Evolutionary conservation across 2,113 vertebrate species (phyloP).

Genomic region (Aviceda subcristata): DNA sequence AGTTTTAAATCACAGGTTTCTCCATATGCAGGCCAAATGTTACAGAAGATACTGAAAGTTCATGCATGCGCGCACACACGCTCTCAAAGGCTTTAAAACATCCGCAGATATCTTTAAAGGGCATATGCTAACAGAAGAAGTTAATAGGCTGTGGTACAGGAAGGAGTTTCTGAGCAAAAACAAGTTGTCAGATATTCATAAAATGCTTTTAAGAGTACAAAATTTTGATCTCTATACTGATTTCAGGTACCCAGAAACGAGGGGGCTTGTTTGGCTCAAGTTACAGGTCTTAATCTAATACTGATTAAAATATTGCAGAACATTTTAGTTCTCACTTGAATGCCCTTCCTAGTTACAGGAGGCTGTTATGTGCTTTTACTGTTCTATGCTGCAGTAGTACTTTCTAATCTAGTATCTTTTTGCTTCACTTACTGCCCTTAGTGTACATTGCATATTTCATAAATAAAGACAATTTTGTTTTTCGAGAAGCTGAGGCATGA

Average conservation of each 20-base stretch:
- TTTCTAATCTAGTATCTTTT: neutral
- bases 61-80: neutral
- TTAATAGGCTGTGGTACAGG: neutral
- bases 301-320: neutral
- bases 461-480: neutral
- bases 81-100: constrained; percentile 46
- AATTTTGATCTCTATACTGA: neutral
- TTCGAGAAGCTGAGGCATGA: neutral
- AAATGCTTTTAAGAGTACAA: neutral
- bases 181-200: neutral
- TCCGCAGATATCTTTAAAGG: neutral
- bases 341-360: neutral
- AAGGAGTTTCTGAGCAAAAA: neutral
- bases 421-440: neutral
- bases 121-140: constrained; percentile 18
- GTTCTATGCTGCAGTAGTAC: neutral
- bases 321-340: neutral
- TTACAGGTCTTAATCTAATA: neutral
- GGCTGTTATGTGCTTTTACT: neutral
- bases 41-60: constrained; percentile 48
- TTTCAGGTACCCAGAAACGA: neutral
- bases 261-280: neutral
- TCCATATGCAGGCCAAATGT: constrained; percentile 76
- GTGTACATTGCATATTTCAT: neutral
- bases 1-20: constrained; percentile 67